These are phyloP conservation scores for Phylloscopus whistleri DNA, from an alignment of 2,113 vertebrate genomes.

Conservation along the genomic window DNA sequence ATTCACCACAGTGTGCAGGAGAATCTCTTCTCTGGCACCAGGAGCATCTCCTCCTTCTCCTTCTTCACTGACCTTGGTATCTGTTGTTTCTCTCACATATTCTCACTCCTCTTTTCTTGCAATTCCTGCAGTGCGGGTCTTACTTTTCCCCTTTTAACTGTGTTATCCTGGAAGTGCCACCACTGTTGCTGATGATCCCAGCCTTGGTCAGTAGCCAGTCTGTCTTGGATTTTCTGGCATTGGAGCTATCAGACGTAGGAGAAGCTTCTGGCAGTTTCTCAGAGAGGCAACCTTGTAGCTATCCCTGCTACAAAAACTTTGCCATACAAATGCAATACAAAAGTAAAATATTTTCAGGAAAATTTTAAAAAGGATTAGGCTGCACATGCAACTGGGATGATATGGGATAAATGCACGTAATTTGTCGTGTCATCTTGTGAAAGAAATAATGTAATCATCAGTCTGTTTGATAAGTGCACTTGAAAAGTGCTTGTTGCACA, in stretches of 20 bases:
- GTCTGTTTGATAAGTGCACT: not conserved
- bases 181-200: rapidly evolving
- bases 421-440: not conserved
- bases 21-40: not conserved
- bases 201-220: not conserved
- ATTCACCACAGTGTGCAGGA: not conserved
- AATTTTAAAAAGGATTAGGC: not conserved
- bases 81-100: not conserved
- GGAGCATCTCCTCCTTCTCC: not conserved
- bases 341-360: not conserved
- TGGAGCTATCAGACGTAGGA: not conserved
- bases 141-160: not conserved
- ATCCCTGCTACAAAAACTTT: not conserved
- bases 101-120: not conserved
- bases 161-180: too few species aligned
- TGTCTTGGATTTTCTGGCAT: not conserved
- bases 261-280: not conserved
- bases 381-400: not conserved
- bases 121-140: not conserved
- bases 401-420: not conserved
- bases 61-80: not conserved
- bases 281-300: not conserved
- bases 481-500: not conserved
- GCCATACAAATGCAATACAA: not conserved
- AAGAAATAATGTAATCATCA: not conserved